Evolutionary conservation across 2,888 invertebrate species (phyloP), one percentile per base, ranked within the genome.

Genomic region (Drosophila nigritarsus): DNA sequence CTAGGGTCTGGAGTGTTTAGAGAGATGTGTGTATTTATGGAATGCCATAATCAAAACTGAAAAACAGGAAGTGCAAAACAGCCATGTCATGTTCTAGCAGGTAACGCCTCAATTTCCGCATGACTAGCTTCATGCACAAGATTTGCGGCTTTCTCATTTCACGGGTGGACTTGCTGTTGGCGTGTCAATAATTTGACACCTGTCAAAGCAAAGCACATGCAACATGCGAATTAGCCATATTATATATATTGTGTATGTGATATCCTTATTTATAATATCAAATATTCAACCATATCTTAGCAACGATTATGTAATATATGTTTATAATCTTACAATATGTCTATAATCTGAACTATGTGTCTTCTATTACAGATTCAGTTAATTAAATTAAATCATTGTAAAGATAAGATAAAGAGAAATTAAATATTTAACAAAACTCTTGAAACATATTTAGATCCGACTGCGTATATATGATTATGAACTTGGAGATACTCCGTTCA

Each of bases 101-200:
- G 42, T 24, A 64, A 56, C 65, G 59, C 49, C 50, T 32, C 9
- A 51, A 55, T 71, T 63, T 48, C 55, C 50, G 72, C 75, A 60
- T 56, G 75, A 75, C 56, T 67, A 53, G 34, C 20, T 58, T 38
- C 50, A 20, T 24, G 1, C 30, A 49, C 29, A n/a, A n/a, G n/a
- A 24, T 29, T 20, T n/a, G 29, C 3, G 50, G 42, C 42, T 50
- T 30, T 65, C n/a, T 3, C 30, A 68, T 53, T 51, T 30, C 50
- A 42, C n/a, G 36, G 15, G 5, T 15, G 29, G 18, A 13, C n/a
- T 20, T 30, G 38, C 20, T 29, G 29, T 48, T 49, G 30, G 38
- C 65, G 50, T 50, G 59, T 27, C 6, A 11, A 30, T 40, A 59
- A 59, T 27, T 18, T 27, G 24, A 2, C n/a, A 38, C 18, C 20